These are phyloP conservation scores for Xylota segnis DNA, from an alignment of 2,888 invertebrate species.

Conservation along the genomic window DNA sequence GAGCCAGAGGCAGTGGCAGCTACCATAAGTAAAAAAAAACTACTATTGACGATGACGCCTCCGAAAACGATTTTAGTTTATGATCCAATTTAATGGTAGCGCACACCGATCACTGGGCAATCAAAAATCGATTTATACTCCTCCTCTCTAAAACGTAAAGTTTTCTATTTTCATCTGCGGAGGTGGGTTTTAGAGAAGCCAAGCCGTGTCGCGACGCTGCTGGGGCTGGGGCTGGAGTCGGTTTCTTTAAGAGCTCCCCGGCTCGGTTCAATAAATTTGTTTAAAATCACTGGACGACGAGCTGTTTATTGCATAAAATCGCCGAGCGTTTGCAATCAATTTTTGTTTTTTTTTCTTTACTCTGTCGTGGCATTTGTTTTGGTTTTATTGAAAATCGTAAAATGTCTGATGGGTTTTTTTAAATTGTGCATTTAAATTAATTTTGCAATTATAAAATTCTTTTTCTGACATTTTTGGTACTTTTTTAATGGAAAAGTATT, in stretches of 20 bases:
- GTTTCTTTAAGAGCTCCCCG: conserved; percentile 14
- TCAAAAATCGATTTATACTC: conserved; percentile 70
- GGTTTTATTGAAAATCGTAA: conserved; percentile 22
- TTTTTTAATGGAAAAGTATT: conserved; percentile 8
- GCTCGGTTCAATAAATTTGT: conserved; percentile 34
- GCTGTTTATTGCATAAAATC: conserved; percentile 60
- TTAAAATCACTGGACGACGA: conserved; percentile 45
- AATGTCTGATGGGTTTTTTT: conserved; percentile 17
- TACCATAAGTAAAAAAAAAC: not conserved
- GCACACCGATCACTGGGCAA: conserved; percentile 61
- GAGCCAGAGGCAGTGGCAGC: not conserved
- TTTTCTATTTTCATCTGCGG: conserved; percentile 10
- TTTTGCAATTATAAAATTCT: conserved; percentile 40
- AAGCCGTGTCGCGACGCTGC: not conserved
- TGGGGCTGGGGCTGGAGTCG: conserved; percentile 1
- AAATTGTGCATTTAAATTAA: conserved; percentile 41
- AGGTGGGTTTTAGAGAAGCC: conserved; percentile 4
- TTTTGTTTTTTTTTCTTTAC: conserved; percentile 14
- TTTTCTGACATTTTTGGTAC: conserved; percentile 18
- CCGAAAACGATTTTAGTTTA: conserved; percentile 59
- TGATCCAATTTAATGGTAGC: conserved; percentile 71
- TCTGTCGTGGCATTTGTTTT: conserved; percentile 2
- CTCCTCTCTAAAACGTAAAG: conserved; percentile 38
- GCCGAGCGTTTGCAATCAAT: conserved; percentile 48
- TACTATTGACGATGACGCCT: conserved; percentile 33